phyloP scores from a whole-genome alignment of 2,797 vertebrate species.

The Euphonia xanthogaster region DNA sequence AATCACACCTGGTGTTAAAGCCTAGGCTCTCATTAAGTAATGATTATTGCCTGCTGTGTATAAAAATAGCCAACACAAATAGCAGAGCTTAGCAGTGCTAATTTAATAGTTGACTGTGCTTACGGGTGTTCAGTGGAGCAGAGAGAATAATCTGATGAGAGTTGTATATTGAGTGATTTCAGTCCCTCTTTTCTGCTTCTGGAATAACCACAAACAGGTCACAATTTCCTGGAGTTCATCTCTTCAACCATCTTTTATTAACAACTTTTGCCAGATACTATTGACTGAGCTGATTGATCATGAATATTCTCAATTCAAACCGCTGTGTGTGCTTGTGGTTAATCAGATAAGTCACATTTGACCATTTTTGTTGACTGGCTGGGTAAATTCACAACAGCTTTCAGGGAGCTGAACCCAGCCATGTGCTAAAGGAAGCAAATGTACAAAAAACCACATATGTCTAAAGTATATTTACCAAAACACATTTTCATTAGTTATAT shows the following conservation, averaged over 20 bases:
- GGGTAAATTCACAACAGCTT: background rate
- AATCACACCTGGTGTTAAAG: conserved; percentile 44
- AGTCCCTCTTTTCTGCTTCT: background rate
- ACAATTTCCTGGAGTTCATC: background rate
- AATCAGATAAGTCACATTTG: background rate
- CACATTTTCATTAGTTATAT: background rate
- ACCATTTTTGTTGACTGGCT: background rate
- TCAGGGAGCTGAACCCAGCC: background rate
- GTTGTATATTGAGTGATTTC: background rate
- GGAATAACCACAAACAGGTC: conserved; percentile 18
- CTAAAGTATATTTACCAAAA: background rate
- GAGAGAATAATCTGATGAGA: conserved; percentile 33
- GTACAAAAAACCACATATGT: background rate
- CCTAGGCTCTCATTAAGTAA: conserved; percentile 53
- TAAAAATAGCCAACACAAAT: conserved; percentile 68
- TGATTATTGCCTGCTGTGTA: conserved; percentile 61
- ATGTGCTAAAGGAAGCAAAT: background rate
- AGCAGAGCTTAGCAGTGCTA: conserved; percentile 58
- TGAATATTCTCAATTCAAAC: background rate
- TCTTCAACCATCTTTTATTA: conserved; percentile 3
- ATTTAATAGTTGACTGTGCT: conserved; percentile 70
- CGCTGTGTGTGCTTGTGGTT: background rate
- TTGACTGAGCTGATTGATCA: background rate
- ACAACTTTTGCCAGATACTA: background rate
- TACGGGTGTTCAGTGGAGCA: conserved; percentile 47